Evolutionary conservation across 1,140 invertebrate species (phyloP).

Genomic region (Drosophila tsacasi): DNA sequence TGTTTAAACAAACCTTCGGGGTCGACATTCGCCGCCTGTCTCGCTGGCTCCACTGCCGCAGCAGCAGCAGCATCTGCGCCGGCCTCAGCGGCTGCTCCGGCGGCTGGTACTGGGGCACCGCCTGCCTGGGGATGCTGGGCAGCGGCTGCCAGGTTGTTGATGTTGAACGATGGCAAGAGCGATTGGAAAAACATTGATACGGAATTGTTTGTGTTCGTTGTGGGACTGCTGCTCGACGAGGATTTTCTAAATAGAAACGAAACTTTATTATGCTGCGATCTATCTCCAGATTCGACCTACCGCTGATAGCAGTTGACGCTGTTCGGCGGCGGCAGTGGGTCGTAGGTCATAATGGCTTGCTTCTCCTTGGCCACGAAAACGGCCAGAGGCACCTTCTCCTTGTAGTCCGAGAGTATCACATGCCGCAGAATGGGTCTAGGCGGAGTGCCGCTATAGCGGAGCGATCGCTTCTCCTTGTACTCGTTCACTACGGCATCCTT

Average conservation of each 20-base stretch:
- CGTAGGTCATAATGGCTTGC: conserved; percentile 91
- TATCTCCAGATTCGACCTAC: conserved; percentile 22
- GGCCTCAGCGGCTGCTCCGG: conserved; percentile 2
- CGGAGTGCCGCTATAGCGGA: conserved; percentile 83
- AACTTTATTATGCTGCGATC: neutral
- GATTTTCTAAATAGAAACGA: conserved; percentile 72
- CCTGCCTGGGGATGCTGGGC: conserved; percentile 62
- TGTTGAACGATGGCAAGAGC: conserved; percentile 88
- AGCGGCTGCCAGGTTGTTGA: conserved; percentile 59
- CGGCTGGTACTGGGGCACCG: conserved; percentile 18
- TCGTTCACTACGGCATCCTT: conserved; percentile 89
- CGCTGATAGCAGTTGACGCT: conserved; percentile 90
- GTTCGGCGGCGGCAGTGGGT: conserved; percentile 92
- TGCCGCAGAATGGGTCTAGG: conserved; percentile 92
- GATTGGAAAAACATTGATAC: conserved; percentile 89
- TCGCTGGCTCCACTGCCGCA: conserved; percentile 9
- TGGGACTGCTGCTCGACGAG: conserved; percentile 86
- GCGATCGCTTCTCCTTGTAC: conserved; percentile 88
- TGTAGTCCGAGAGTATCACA: conserved; percentile 92
- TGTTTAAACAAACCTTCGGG: conserved; percentile 17
- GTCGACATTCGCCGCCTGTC: conserved; percentile 41
- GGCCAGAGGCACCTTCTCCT: conserved; percentile 86
- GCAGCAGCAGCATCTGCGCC: conserved; percentile 42
- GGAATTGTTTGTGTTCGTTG: conserved; percentile 78
- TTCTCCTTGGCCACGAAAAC: conserved; percentile 82